Percentiles rank a stretch among this genome's conserved stretches.
Evolutionary conservation across 2,797 vertebrate genomes (phyloP).

Genomic region (Typhlichthys subterraneus): DNA sequence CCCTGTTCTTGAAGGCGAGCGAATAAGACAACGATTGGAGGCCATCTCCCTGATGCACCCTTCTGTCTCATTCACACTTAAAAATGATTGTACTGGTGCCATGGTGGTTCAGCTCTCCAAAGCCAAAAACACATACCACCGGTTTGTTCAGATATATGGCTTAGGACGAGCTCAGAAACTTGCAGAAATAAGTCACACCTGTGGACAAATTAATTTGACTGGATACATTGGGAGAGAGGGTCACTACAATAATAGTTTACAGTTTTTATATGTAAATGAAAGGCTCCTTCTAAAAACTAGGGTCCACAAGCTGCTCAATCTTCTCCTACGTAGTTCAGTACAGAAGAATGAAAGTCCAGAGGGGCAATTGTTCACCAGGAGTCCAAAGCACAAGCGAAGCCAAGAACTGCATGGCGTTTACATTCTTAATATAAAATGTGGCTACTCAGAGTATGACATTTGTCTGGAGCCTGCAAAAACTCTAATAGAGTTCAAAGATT

Average conservation of each 20-base stretch:
- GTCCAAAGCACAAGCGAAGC: slow-evolving; percentile 78
- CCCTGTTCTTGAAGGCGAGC: slow-evolving; percentile 86
- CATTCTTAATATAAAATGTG: slow-evolving; percentile 88
- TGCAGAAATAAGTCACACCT: slow-evolving; percentile 78
- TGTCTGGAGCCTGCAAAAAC: slow-evolving; percentile 93
- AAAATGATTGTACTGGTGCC: slow-evolving; percentile 85
- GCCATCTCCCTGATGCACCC: slow-evolving; percentile 91
- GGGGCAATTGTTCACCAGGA: slow-evolving; percentile 54
- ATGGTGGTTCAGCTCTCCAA: slow-evolving; percentile 91
- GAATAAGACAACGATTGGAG: slow-evolving; percentile 87
- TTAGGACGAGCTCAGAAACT: slow-evolving; percentile 85
- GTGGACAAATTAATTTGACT: slow-evolving; percentile 79
- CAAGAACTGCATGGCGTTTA: slow-evolving; percentile 86
- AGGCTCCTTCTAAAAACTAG: slow-evolving; percentile 90
- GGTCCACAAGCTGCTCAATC: slow-evolving; percentile 90
- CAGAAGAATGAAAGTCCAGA: slow-evolving; percentile 74
- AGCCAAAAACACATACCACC: slow-evolving; percentile 82
- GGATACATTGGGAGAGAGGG: slow-evolving; percentile 89
- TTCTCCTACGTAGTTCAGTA: slow-evolving; percentile 82
- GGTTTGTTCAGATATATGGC: slow-evolving; percentile 92
- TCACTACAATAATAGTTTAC: slow-evolving; percentile 92
- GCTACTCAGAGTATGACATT: slow-evolving; percentile 88
- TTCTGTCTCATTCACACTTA: slow-evolving; percentile 89
- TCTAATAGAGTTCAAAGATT: slow-evolving; percentile 93
- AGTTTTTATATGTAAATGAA: slow-evolving; percentile 90